These are phyloP conservation scores for Artibeus jamaicensis DNA, from an alignment of 2,797 vertebrate species.

Conservation along the genomic window DNA sequence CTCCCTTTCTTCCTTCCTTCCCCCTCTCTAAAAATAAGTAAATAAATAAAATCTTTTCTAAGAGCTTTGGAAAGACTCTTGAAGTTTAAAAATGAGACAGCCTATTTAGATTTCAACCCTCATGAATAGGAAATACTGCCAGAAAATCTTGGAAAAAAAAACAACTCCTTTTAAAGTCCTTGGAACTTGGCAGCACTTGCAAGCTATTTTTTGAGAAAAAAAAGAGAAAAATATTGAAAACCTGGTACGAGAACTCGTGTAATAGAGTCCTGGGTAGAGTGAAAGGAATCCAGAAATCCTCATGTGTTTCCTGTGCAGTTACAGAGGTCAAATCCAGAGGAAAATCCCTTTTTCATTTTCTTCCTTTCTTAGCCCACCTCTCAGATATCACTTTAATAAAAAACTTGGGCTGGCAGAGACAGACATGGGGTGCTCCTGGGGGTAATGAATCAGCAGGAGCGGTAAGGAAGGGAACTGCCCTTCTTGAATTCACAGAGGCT, in stretches of 20 bases:
- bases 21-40: too few relatives aligned
- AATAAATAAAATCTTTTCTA: too few relatives aligned
- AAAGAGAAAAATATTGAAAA: neutral
- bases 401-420: neutral
- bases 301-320: neutral
- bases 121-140: neutral
- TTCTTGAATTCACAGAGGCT: neutral
- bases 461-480: neutral
- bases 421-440: neutral
- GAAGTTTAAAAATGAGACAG: neutral
- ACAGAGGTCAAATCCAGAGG: neutral
- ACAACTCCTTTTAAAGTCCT: neutral
- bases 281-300: neutral
- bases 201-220: slow-evolving; percentile 19
- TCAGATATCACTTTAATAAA: neutral
- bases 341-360: neutral
- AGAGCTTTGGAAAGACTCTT: neutral
- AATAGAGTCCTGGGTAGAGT: neutral
- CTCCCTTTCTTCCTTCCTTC: too few relatives aligned
- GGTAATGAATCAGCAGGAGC: neutral
- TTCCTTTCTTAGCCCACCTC: neutral
- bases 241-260: neutral
- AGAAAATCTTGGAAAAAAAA: neutral
- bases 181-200: neutral
- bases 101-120: neutral